Percentiles rank a stretch among this genome's conserved stretches.
phyloP scores from a whole-genome alignment of 2,113 vertebrate species.

The Clarias macrocephalus region DNA sequence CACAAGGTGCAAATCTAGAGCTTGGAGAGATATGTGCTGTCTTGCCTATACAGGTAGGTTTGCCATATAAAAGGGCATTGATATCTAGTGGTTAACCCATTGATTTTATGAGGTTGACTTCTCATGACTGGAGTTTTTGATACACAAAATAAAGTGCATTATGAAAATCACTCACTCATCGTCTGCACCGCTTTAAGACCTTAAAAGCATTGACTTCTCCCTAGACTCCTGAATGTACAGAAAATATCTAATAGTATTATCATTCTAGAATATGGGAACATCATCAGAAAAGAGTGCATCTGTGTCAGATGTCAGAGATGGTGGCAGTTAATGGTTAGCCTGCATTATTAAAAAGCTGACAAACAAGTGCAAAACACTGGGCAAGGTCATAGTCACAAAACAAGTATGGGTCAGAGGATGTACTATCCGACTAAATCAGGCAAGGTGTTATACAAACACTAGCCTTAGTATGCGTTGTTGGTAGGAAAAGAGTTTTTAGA shows the following conservation, averaged over 20 bases:
- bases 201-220: not conserved
- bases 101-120: not conserved
- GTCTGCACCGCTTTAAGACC: not conserved
- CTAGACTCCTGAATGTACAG: not conserved
- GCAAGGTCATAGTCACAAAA: too few species aligned
- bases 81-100: not conserved
- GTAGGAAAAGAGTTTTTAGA: too few species aligned
- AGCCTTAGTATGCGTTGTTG: too few species aligned
- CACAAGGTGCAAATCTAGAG: constrained; percentile 59
- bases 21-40: constrained; percentile 64
- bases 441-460: not conserved
- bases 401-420: too few species aligned
- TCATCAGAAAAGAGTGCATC: not conserved
- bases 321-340: not conserved
- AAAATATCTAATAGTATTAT: not conserved
- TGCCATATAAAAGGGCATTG: not conserved
- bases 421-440: not conserved
- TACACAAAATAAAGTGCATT: not conserved
- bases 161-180: not conserved
- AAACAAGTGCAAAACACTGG: not conserved
- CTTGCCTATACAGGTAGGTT: constrained; percentile 77
- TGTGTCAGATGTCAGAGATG: not conserved
- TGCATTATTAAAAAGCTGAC: not conserved
- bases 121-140: not conserved
- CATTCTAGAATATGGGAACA: not conserved